Percentiles rank a stretch among this genome's conserved stretches.
These are phyloP conservation scores for Ashinkailepas kermadecensis DNA, from an alignment of 2,888 invertebrate genomes.

Conservation along the genomic window DNA sequence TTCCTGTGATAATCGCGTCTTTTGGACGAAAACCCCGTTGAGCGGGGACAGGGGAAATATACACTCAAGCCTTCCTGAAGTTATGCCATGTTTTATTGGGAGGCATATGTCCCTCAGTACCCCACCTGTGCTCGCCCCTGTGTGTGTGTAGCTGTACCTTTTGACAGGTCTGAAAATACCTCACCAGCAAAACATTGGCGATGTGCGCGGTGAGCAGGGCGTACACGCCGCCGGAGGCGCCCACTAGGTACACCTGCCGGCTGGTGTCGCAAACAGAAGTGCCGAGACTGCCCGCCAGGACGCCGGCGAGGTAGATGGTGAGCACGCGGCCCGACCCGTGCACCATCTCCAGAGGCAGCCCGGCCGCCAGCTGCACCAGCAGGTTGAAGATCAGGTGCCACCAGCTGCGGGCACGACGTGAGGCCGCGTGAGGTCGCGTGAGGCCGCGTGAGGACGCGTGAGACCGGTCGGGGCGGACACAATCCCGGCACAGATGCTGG, in stretches of 20 bases:
- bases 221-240: constrained; percentile 86
- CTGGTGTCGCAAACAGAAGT: constrained; percentile 64
- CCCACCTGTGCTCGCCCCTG: too few species aligned
- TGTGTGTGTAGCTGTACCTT: too few species aligned
- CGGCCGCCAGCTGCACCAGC: constrained; percentile 85
- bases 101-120: too few species aligned
- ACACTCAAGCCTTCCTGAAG: too few species aligned
- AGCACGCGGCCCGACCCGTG: constrained; percentile 65
- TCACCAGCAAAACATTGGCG: constrained; percentile 58
- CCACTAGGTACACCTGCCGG: constrained; percentile 71
- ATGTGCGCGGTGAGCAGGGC: constrained; percentile 79
- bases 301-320: constrained; percentile 64
- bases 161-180: background rate
- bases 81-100: too few species aligned
- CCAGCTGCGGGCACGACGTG: constrained; percentile 27
- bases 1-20: too few species aligned
- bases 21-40: too few species aligned
- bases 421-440: background rate
- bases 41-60: too few species aligned
- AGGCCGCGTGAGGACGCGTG: background rate
- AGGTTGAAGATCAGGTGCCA: constrained; percentile 70
- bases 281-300: constrained; percentile 62
- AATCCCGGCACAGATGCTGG: too few species aligned
- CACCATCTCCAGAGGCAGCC: constrained; percentile 86
- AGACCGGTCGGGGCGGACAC: too few species aligned